Conservation (phyloP, 2,797 vertebrate genomes). For the Coracias cyanogaster region DNA sequence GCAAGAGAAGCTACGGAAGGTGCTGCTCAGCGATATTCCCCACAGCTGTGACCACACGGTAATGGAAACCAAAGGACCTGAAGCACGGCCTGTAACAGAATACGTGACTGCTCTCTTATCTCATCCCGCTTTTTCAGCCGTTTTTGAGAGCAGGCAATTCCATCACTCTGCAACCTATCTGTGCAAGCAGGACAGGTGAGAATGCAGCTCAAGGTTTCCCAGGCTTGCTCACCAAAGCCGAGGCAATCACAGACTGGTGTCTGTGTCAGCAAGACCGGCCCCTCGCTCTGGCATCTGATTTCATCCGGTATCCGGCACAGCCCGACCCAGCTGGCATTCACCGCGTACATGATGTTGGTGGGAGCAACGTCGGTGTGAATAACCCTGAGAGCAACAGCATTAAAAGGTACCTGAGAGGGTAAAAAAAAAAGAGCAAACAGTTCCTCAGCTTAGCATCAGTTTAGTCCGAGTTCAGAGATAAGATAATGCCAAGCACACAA, state of each 20-base stretch:
- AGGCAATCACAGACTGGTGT: conserved; percentile 91
- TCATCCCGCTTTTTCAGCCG: background rate
- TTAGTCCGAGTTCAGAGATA: background rate
- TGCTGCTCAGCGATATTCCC: accelerated
- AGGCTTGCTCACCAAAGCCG: conserved; percentile 86
- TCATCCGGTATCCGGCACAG: conserved; percentile 90
- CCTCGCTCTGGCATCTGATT: conserved; percentile 72
- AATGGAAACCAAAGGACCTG: background rate
- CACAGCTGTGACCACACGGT: background rate
- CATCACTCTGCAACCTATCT: background rate
- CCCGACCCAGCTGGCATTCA: conserved; percentile 90
- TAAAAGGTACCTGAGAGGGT: conserved; percentile 86
- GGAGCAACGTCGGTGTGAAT: conserved; percentile 89
- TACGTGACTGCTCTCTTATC: accelerated
- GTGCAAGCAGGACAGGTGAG: accelerated
- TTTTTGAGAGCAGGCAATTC: background rate
- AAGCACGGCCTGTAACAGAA: background rate
- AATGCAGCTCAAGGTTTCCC: background rate
- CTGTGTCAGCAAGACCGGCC: conserved; percentile 89
- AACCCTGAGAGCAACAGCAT: conserved; percentile 85
- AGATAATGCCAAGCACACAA: background rate
- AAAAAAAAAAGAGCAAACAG: no score
- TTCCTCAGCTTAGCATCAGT: accelerated
- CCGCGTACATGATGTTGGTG: conserved; percentile 87
- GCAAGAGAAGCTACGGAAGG: accelerated